Conservation (phyloP, 2,797 vertebrate species). For the Remorina albescens region DNA sequence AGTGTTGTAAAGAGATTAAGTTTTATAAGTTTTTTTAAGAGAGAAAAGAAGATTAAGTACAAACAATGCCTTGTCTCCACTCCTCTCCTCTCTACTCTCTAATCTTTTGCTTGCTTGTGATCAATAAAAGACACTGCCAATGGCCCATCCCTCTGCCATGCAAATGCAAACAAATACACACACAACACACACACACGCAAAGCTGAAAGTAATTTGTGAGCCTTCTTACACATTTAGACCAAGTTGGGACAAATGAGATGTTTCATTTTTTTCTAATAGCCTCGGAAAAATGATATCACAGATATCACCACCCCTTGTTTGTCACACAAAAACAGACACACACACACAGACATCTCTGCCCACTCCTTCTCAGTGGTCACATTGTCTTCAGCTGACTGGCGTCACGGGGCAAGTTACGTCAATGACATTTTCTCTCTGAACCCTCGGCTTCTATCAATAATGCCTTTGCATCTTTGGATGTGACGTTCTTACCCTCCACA, state of each 20-base stretch:
- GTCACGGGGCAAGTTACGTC: constrained; percentile 75
- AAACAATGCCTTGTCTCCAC: not conserved
- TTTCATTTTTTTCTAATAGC: constrained; percentile 49
- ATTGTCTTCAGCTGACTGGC: constrained; percentile 76
- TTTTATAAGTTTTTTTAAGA: constrained; percentile 16
- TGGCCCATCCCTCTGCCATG: constrained; percentile 14
- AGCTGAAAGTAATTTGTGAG: constrained; percentile 54
- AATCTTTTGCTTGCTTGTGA: constrained; percentile 36
- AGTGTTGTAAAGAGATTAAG: constrained; percentile 6
- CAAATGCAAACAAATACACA: constrained; percentile 24
- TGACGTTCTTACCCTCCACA: constrained; percentile 1
- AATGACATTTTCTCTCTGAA: constrained; percentile 74
- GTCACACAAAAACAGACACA: constrained; percentile 4
- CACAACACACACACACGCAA: constrained; percentile 16
- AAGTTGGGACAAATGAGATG: constrained; percentile 53
- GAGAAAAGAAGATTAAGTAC: not conserved
- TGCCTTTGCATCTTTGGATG: constrained; percentile 61
- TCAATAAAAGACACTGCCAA: constrained; percentile 45
- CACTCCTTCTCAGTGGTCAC: constrained; percentile 69
- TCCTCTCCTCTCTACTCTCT: constrained; percentile 13
- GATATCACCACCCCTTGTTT: constrained; percentile 31
- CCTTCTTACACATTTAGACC: constrained; percentile 26
- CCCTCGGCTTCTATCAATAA: constrained; percentile 66
- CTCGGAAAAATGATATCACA: constrained; percentile 28
- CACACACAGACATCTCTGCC: constrained; percentile 4